Percentiles rank a stretch among this genome's conserved stretches.
Evolutionary conservation across 2,888 invertebrate genomes (phyloP).

Genomic region (Heliconius aoede): DNA sequence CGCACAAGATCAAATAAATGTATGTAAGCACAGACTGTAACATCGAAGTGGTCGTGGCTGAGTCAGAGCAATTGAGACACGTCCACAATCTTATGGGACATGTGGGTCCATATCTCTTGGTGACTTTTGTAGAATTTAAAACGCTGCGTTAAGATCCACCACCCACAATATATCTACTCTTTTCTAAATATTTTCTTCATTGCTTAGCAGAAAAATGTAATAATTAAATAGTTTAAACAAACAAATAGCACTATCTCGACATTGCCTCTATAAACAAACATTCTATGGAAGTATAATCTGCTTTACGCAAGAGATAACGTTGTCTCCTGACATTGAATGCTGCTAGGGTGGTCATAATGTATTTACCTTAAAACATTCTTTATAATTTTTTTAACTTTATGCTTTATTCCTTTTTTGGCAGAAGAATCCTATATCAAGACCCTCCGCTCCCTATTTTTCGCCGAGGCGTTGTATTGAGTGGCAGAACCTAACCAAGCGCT

Average conservation of each 20-base stretch:
- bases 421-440: too few species aligned
- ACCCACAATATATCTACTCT: not conserved
- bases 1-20: not conserved
- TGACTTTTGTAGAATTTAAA: not conserved
- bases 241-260: not conserved
- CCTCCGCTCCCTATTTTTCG: too few species aligned
- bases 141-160: not conserved
- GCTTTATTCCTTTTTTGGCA: not conserved
- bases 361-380: not conserved
- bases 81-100: not conserved
- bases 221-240: not conserved
- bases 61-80: not conserved
- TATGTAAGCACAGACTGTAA: not conserved
- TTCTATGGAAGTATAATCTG: slow-evolving; percentile 39
- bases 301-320: slow-evolving; percentile 47
- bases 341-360: not conserved
- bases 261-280: slow-evolving; percentile 1
- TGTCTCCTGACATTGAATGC: slow-evolving; percentile 45
- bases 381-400: too few species aligned
- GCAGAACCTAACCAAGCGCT: too few species aligned
- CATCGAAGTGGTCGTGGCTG: not conserved
- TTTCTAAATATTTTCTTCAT: not conserved
- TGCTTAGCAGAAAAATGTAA: not conserved
- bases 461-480: too few species aligned
- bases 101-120: not conserved